Conservation (phyloP, 2,797 vertebrate genomes). For the Gymnopithys bicolor region DNA sequence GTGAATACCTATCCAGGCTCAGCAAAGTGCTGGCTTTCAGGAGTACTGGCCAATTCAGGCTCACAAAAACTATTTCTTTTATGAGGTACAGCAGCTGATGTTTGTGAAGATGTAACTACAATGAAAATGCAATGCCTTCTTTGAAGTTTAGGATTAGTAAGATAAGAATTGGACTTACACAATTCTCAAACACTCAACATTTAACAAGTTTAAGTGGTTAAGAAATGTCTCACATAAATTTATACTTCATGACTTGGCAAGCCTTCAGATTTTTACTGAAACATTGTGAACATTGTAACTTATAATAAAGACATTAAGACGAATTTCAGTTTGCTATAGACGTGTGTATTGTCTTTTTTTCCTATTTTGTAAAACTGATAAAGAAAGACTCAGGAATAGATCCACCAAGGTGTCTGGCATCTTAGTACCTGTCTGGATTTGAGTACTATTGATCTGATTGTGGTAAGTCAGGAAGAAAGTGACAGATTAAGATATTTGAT, state of each 20-base stretch:
- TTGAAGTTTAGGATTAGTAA: background rate
- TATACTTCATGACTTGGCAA: background rate
- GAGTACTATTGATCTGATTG: background rate
- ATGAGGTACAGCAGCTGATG: accelerated
- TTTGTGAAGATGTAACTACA: background rate
- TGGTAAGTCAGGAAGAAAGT: background rate
- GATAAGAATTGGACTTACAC: background rate
- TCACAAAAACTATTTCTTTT: background rate
- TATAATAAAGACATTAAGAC: background rate
- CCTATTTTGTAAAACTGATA: background rate
- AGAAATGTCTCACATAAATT: background rate
- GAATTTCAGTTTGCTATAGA: background rate
- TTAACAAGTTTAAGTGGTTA: background rate
- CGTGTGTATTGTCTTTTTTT: background rate
- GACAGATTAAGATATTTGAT: background rate
- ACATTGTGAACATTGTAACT: background rate
- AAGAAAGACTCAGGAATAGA: background rate
- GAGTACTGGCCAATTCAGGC: background rate
- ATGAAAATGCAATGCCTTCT: background rate
- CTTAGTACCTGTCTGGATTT: background rate
- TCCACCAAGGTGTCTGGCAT: background rate
- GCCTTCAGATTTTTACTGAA: background rate
- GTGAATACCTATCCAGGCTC: background rate
- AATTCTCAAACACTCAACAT: background rate
- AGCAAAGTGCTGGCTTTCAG: background rate